phyloP scores from a whole-genome alignment of 2,113 vertebrate genomes.

The Scomber scombrus region DNA sequence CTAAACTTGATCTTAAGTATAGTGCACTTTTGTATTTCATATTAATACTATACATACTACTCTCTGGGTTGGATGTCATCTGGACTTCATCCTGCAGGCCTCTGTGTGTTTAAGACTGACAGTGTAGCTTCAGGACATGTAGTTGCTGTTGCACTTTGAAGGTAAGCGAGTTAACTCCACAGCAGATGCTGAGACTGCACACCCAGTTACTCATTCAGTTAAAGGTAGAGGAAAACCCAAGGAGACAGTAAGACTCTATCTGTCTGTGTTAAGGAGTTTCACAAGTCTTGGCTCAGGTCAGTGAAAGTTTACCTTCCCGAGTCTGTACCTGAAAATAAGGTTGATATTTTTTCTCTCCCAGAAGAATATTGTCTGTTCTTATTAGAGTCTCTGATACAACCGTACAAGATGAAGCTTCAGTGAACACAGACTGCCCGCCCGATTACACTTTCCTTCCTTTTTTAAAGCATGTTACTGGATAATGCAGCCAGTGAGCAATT shows the following conservation, averaged over 20 bases:
- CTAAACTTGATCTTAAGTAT: neutral
- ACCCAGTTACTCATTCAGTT: slow-evolving; percentile 42
- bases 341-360: slow-evolving; percentile 55
- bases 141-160: slow-evolving; percentile 1
- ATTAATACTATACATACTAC: no score
- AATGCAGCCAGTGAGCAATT: slow-evolving; percentile 78
- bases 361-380: slow-evolving; percentile 76
- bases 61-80: neutral
- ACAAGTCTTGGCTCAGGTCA: slow-evolving; percentile 62
- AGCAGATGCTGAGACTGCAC: slow-evolving; percentile 38
- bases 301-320: slow-evolving; percentile 55
- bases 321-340: slow-evolving; percentile 63
- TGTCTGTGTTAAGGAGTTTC: slow-evolving; percentile 52
- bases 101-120: neutral
- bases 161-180: slow-evolving; percentile 44
- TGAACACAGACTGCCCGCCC: slow-evolving; percentile 60
- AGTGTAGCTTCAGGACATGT: slow-evolving; percentile 15
- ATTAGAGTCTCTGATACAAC: slow-evolving; percentile 72
- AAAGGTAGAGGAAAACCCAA: slow-evolving; percentile 18
- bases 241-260: slow-evolving; percentile 47
- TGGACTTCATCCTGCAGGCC: neutral
- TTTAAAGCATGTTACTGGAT: slow-evolving; percentile 68
- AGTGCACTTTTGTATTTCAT: neutral
- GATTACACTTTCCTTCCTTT: slow-evolving; percentile 69
- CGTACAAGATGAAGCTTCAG: slow-evolving; percentile 59